Base-by-base conservation (phyloP, 2,113 vertebrate species). In the Indicator maculatus region DNA sequence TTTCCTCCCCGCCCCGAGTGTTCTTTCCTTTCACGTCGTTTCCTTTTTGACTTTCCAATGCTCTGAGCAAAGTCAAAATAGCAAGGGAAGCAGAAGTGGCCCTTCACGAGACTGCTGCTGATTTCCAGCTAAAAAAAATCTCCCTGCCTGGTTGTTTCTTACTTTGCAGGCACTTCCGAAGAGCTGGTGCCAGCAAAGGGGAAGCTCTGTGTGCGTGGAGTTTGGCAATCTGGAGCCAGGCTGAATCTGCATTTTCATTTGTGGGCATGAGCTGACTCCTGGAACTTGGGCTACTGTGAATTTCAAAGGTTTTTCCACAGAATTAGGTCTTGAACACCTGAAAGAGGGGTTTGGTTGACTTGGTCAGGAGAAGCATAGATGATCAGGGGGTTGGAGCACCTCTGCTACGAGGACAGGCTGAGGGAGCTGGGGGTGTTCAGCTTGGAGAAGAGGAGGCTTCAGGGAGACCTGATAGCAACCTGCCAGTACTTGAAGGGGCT, bases 21-120 rank as follows among this genome's bases (percentile, higher is more conserved):
- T 91, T 95, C 64, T 96, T 94, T 95, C 91, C 90, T 95, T 89
- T 93, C 82, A 88, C 7, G 65, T 93, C 91, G 83, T 81, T 96
- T 96, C 95, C 93, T 95, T 94, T 94, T 83, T 93, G 82, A 91
- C 64, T 96, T 95, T 86, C 83, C 60, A 83, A 17, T 67, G 82
- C 75, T 80, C 9, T 44, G 73, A 77, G 56, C 94, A 88, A 91
- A 91, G 78, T 93, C 87, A 95, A 96, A 96, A 95, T 94, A 95
- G 93, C 72, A 91, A 81, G 27, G 72, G 84, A 96, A 96, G 94
- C 87, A 93, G 95, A 96, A 96, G 86, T 92, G 75, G 61, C 69
- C 44, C 60, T 91, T 95, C 85, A 83, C 28, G 53, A 93, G 96
- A 88, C 79, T 31, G 16, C 70, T 2, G 0, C 83, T 90, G 65